Conservation (phyloP, 1,140 invertebrate species). For the Diploscapter pachys region DNA sequence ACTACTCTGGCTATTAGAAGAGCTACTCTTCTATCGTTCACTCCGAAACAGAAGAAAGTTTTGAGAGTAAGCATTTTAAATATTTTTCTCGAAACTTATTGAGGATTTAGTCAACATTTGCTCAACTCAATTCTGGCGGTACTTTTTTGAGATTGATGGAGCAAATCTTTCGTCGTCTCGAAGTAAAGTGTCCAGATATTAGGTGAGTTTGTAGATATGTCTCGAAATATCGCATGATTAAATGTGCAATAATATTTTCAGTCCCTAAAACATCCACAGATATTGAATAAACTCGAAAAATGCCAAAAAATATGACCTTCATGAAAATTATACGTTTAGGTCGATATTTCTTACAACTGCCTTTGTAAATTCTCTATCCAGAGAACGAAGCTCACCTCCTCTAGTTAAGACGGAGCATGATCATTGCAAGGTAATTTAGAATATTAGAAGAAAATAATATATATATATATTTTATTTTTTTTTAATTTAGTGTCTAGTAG, state of each 20-base stretch:
- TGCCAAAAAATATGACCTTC: no score
- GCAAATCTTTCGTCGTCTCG: conserved; percentile 38
- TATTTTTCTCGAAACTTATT: neutral
- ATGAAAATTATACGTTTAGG: conserved; percentile 11
- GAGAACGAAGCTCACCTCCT: conserved; percentile 33
- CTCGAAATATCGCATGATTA: conserved; percentile 38
- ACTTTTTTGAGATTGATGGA: conserved; percentile 37
- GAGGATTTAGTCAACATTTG: conserved; percentile 27
- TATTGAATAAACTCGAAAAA: no score
- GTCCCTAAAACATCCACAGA: no score
- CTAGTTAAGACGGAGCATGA: conserved; percentile 38
- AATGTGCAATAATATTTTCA: conserved; percentile 19
- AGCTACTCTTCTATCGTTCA: conserved; percentile 24
- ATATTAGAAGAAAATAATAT: no score
- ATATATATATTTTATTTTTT: no score
- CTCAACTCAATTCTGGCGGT: conserved; percentile 25
- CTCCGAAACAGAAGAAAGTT: conserved; percentile 33
- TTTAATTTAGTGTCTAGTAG: conserved; percentile 22
- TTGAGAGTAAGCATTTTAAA: conserved; percentile 20
- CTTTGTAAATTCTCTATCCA: conserved; percentile 36
- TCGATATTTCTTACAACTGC: conserved; percentile 40
- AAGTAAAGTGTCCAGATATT: conserved; percentile 40
- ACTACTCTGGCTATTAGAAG: conserved; percentile 10
- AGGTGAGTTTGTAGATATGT: conserved; percentile 24
- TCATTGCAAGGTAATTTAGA: conserved; percentile 24